Percentiles rank a stretch among this genome's conserved stretches.
phyloP scores from a whole-genome alignment of 2,888 invertebrate genomes.

The Mesorhabditis sp. region DNA sequence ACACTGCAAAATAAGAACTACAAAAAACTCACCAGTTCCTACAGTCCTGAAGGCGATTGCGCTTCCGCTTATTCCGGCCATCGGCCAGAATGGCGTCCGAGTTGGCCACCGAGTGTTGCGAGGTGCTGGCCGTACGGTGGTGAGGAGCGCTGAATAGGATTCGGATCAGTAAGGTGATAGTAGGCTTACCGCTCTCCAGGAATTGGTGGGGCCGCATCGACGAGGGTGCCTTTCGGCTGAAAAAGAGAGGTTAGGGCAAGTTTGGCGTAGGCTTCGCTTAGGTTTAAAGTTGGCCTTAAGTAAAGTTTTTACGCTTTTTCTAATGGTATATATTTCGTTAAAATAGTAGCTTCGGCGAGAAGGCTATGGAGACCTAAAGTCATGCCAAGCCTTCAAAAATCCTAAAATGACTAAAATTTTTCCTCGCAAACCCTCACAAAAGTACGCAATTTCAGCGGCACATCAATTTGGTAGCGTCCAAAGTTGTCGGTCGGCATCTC shows the following conservation, averaged over 20 bases:
- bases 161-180: too few relatives aligned
- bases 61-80: neutral
- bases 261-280: neutral
- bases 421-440: neutral
- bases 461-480: slow-evolving; percentile 1
- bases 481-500: neutral
- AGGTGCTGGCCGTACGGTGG: too few relatives aligned
- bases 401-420: too few relatives aligned
- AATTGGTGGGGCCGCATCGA: slow-evolving; percentile 16
- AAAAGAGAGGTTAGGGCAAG: slow-evolving; percentile 7
- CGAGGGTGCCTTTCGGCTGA: slow-evolving; percentile 23
- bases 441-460: neutral
- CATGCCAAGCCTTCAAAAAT: too few relatives aligned
- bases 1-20: neutral
- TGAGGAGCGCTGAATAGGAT: too few relatives aligned
- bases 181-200: slow-evolving; percentile 4
- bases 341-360: too few relatives aligned
- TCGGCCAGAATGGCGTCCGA: slow-evolving; percentile 3
- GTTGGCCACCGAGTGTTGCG: neutral
- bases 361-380: too few relatives aligned
- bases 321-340: too few relatives aligned
- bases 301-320: too few relatives aligned
- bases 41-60: neutral
- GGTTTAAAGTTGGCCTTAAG: too few relatives aligned
- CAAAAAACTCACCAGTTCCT: neutral